A percentile compares a stretch with the other conserved stretches of the same genome.
Evolutionary conservation across 2,888 invertebrate genomes (phyloP).

Genomic region (Torymus texanus): DNA sequence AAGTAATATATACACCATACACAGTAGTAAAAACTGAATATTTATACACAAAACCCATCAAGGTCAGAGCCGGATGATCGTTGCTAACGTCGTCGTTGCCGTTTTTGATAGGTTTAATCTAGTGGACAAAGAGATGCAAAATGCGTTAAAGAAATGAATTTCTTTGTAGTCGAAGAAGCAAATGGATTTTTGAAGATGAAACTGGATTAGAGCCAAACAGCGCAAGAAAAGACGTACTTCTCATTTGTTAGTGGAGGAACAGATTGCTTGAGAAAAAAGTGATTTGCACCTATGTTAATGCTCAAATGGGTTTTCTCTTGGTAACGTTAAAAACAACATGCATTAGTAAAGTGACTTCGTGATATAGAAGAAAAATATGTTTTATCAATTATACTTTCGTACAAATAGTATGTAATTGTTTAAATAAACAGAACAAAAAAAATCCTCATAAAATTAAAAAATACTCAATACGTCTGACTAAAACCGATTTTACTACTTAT

Average conservation of each 20-base stretch:
- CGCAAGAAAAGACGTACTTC: conserved; percentile 15
- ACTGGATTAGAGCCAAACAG: conserved; percentile 37
- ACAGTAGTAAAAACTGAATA: neutral
- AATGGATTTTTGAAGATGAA: conserved; percentile 20
- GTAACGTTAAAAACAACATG: too few species aligned
- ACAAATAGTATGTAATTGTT: too few species aligned
- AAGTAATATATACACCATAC: too few species aligned
- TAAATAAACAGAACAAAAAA: too few species aligned
- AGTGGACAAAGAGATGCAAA: conserved; percentile 30
- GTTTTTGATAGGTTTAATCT: conserved; percentile 36
- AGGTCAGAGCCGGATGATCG: conserved; percentile 11
- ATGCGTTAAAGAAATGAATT: conserved; percentile 26
- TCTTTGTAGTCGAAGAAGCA: neutral
- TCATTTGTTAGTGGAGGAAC: neutral
- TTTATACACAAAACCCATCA: conserved; percentile 2
- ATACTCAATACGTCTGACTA: too few species aligned
- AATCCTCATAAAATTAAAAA: too few species aligned
- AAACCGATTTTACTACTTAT: too few species aligned
- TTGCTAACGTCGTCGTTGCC: neutral
- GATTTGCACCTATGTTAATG: conserved; percentile 3
- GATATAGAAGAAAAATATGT: too few species aligned
- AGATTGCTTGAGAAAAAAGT: neutral
- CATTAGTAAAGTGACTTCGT: too few species aligned
- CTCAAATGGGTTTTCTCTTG: neutral
- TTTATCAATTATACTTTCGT: too few species aligned